A percentile compares a stretch with the other conserved stretches of the same genome.
These are phyloP conservation scores for Phaethon lepturus DNA, from an alignment of 2,113 vertebrate genomes.

Conservation along the genomic window DNA sequence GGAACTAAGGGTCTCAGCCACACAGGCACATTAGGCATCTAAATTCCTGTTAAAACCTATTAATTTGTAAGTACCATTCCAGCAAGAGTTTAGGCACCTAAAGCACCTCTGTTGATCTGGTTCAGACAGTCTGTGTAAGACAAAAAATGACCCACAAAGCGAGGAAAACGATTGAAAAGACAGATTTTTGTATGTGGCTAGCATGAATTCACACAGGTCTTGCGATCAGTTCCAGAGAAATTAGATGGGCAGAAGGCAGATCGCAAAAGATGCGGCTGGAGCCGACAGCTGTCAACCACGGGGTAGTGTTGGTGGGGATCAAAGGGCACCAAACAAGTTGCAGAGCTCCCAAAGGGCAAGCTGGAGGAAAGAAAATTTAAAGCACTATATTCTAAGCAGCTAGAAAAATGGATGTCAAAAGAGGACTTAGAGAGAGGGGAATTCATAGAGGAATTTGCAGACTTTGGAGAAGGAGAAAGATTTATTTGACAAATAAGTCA, in stretches of 20 bases:
- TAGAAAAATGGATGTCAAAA: not conserved
- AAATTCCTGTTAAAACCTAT: not conserved
- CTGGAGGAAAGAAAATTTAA: not conserved
- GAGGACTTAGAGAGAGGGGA: not conserved
- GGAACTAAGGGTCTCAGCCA: not conserved
- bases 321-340: not conserved
- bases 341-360: not conserved
- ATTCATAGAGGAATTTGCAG: not conserved
- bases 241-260: not conserved
- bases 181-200: not conserved
- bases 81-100: not conserved
- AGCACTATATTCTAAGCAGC: not conserved
- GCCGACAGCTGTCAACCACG: not conserved
- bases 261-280: rapidly evolving
- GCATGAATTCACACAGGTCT: not conserved
- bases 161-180: not conserved
- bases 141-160: not conserved
- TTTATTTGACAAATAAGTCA: not conserved
- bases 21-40: not conserved
- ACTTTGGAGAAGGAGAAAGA: not conserved
- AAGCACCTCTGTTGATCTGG: not conserved
- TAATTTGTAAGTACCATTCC: not conserved
- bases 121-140: not conserved
- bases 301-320: not conserved
- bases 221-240: not conserved